phyloP scores from a whole-genome alignment of 2,888 invertebrate species.

The Teinopalpus imperialis region DNA sequence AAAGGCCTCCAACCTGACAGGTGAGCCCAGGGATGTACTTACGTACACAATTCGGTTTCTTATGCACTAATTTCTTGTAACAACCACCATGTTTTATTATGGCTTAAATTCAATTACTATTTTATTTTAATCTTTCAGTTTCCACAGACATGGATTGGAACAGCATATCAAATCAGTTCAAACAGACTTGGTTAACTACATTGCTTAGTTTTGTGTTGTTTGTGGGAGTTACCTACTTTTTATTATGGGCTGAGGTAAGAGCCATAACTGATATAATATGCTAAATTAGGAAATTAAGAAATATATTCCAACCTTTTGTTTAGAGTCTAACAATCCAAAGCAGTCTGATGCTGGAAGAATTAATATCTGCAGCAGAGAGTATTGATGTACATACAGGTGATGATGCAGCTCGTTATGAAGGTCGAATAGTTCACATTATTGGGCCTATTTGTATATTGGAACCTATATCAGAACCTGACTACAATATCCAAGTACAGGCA shows the following conservation, averaged over 20 bases:
- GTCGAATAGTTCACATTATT: constrained; percentile 88
- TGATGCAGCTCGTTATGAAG: constrained; percentile 85
- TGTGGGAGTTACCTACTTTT: constrained; percentile 84
- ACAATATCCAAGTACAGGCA: constrained; percentile 91
- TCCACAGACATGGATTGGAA: constrained; percentile 65
- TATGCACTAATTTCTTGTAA: too few relatives aligned
- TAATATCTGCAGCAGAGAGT: constrained; percentile 76
- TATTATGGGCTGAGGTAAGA: constrained; percentile 93
- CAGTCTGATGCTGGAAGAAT: constrained; percentile 90
- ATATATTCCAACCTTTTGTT: constrained; percentile 28
- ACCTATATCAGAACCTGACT: constrained; percentile 92
- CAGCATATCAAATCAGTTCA: constrained; percentile 80
- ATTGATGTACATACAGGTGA: constrained; percentile 87
- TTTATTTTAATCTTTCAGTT: too few relatives aligned
- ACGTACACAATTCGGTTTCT: too few relatives aligned
- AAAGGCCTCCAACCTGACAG: too few relatives aligned
- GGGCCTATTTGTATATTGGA: constrained; percentile 89
- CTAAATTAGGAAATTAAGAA: too few relatives aligned
- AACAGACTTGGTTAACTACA: constrained; percentile 87
- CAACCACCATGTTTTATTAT: too few relatives aligned
- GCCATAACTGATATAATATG: constrained; percentile 9
- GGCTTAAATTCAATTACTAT: too few relatives aligned
- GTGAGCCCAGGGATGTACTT: too few relatives aligned
- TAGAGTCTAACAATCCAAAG: constrained; percentile 91
- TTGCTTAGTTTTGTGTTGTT: constrained; percentile 86